Conservation (phyloP, 2,113 vertebrate species). For the Cygnus atratus region DNA sequence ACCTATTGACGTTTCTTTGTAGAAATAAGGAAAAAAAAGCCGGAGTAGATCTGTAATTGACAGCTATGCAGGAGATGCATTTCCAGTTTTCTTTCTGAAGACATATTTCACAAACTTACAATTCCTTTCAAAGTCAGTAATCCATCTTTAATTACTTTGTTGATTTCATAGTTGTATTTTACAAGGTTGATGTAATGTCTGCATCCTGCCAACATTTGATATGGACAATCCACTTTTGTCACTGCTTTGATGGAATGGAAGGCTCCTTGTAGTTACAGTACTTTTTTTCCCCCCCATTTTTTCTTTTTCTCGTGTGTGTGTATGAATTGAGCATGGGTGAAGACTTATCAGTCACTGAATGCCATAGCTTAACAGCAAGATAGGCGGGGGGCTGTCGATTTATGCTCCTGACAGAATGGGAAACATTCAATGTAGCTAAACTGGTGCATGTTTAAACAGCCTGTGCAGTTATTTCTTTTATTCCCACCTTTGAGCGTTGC, state of each 20-base stretch:
- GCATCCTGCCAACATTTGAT: slow-evolving; percentile 74
- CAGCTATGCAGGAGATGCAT: slow-evolving; percentile 57
- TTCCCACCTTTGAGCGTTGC: not conserved
- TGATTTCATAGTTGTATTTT: slow-evolving; percentile 78
- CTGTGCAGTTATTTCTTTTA: not conserved
- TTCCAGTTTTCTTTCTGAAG: slow-evolving; percentile 42
- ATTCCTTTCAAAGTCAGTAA: slow-evolving; percentile 64
- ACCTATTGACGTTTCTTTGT: slow-evolving; percentile 54
- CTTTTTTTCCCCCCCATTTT: slow-evolving; percentile 11
- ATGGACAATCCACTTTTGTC: slow-evolving; percentile 71
- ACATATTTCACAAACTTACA: slow-evolving; percentile 46
- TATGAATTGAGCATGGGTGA: not conserved
- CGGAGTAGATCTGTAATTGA: slow-evolving; percentile 61
- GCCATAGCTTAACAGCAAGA: slow-evolving; percentile 4
- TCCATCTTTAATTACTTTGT: slow-evolving; percentile 80
- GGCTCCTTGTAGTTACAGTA: slow-evolving; percentile 66
- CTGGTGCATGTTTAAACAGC: rapidly evolving
- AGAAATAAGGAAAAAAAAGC: slow-evolving; percentile 23
- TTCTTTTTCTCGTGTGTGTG: not conserved
- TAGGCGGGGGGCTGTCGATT: not conserved
- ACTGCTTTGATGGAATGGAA: slow-evolving; percentile 68
- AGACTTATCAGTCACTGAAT: slow-evolving; percentile 6
- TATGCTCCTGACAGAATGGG: not conserved
- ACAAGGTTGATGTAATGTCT: slow-evolving; percentile 68
- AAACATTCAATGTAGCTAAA: not conserved